Evolutionary conservation across 1,140 invertebrate genomes (phyloP), one percentile per base, ranked within the genome.

Genomic region (Grapholita molesta): DNA sequence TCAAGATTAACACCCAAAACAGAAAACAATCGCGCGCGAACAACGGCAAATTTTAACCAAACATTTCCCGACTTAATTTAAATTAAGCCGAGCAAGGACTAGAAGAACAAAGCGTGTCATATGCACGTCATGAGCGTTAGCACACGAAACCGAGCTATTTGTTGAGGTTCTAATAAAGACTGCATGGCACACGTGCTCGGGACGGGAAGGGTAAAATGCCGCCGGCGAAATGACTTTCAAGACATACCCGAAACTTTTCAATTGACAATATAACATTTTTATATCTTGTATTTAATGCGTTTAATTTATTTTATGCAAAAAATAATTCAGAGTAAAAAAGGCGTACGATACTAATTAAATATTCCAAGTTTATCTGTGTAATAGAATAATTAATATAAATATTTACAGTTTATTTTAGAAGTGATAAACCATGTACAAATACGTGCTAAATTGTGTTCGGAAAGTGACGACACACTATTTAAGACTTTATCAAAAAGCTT

Each of bases 101-200:
- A 57, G 53, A 25, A 53, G 52, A 57, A 57, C 53, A 57, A 57
- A 57, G 53, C 24, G 53, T 57, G 53, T 57, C 53, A 57, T 57
- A 57, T 57, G 53, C 53, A 57, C 53, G 53, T 57, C 53, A 57
- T 57, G 12, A 57, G 23, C 53, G 53, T 28, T n/a, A 9, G 24
- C 53, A 57, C 24, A 57, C 53, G 53, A 57, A 57, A 57, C 53
- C 53, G 23, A 25, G 53, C 53, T 80, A 83, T 85, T 85, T 83
- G 82, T 82, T 75, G 76, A 72, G 74, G 76, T 73, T 70, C 75
- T 85, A 83, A 85, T 85, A 83, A 85, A 84, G 77, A 80, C 75
- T 74, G 74, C 81, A 76, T 3, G 33, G 33, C 72, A 65, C 77
- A 76, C 74, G 77, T 82, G 76, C 71, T 48, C 55, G 25, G 70